Evolutionary conservation across 37 sponge, comb jelly and placozoan species (phyloP).

Genomic region (Petrosia ficiformis): DNA sequence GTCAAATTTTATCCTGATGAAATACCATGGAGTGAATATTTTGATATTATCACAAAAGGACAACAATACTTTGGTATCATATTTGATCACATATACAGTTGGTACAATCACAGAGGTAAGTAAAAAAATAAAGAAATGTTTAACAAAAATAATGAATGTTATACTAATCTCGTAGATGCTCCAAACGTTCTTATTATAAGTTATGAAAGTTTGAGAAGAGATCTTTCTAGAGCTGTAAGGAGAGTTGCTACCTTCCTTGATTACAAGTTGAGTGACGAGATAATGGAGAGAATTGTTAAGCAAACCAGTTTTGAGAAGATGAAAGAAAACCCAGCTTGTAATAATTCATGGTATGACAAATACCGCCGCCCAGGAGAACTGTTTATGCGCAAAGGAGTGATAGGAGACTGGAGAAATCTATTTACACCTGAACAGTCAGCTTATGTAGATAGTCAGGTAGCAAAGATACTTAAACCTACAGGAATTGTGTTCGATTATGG

Average conservation of each 20-base stretch:
- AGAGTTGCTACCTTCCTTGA: slow-evolving; percentile 8
- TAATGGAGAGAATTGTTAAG: slow-evolving; percentile 16
- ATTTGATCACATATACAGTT: slow-evolving; percentile 23
- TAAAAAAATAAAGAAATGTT: neutral
- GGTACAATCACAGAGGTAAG: slow-evolving; percentile 24
- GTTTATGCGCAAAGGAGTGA: slow-evolving; percentile 22
- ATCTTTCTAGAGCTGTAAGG: neutral
- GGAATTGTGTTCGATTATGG: slow-evolving; percentile 29
- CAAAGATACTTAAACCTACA: neutral
- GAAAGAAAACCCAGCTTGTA: slow-evolving; percentile 29
- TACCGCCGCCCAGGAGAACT: neutral
- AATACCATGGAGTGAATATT: slow-evolving; percentile 12
- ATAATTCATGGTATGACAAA: slow-evolving; percentile 20
- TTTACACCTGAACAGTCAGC: slow-evolving; percentile 19
- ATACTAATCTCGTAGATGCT: neutral
- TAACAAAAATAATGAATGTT: neutral
- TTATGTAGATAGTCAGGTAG: neutral
- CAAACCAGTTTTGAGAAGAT: slow-evolving; percentile 37
- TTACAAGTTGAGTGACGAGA: slow-evolving; percentile 8
- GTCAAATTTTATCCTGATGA: slow-evolving; percentile 2
- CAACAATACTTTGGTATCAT: slow-evolving; percentile 11
- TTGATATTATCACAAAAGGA: slow-evolving; percentile 24
- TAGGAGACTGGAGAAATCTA: slow-evolving; percentile 35
- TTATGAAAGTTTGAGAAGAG: neutral
- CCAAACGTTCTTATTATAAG: neutral